These are phyloP conservation scores for Spheniscus mendiculus DNA, from an alignment of 2,113 vertebrate genomes.

Conservation along the genomic window DNA sequence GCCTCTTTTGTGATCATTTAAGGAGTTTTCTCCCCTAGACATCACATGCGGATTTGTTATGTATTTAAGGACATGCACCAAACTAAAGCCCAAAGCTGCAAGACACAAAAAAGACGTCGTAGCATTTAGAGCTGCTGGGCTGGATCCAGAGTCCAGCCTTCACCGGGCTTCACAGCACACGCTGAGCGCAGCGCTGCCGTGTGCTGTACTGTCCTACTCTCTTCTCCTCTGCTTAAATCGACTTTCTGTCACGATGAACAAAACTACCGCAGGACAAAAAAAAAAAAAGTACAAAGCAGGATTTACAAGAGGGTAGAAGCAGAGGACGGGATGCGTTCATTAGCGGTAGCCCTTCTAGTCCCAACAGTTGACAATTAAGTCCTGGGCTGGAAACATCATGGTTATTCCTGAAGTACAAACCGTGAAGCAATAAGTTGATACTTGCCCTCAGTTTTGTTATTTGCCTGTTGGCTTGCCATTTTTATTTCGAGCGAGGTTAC, in stretches of 20 bases:
- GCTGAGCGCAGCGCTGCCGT: fast-evolving
- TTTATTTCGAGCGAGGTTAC: neutral
- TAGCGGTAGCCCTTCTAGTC: neutral
- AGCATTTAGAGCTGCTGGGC: neutral
- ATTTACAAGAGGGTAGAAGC: neutral
- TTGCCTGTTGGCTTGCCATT: neutral
- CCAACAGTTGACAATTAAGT: neutral
- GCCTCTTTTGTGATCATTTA: neutral
- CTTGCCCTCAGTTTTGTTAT: neutral
- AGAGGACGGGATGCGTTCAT: neutral
- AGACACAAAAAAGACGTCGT: neutral
- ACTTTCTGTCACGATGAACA: neutral
- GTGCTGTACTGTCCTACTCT: neutral
- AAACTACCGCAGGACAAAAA: neutral
- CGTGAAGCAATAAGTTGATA: neutral
- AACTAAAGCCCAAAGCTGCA: neutral
- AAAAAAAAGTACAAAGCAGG: neutral
- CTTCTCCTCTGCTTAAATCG: neutral
- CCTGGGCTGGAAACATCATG: neutral
- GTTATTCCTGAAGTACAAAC: neutral
- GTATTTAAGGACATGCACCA: neutral
- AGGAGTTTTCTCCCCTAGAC: neutral
- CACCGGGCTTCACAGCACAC: neutral
- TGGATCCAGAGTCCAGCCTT: neutral
- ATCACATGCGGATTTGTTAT: fast-evolving